Conservation (phyloP, 2,113 vertebrate species). For the Rhea pennata region DNA sequence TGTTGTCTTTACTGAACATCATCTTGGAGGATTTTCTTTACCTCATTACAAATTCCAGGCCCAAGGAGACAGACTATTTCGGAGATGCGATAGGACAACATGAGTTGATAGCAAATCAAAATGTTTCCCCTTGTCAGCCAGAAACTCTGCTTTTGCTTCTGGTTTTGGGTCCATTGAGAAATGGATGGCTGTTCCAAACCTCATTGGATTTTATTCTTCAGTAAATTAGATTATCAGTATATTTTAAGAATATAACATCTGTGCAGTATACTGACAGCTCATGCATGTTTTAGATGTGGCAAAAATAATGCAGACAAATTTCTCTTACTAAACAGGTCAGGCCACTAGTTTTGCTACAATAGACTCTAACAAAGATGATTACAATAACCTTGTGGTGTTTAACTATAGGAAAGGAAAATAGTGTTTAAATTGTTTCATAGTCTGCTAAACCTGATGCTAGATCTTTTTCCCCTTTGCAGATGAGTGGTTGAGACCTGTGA, state of each 20-base stretch:
- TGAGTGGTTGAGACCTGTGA: slow-evolving; percentile 95
- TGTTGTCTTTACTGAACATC: background rate
- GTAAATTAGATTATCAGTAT: background rate
- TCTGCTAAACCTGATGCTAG: background rate
- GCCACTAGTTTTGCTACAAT: accelerated
- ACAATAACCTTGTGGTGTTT: background rate
- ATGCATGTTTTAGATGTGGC: accelerated
- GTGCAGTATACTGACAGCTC: background rate
- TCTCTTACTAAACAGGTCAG: background rate
- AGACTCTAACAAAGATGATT: background rate
- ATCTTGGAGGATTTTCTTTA: background rate
- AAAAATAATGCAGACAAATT: background rate
- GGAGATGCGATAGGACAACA: background rate
- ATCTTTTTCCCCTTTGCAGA: slow-evolving; percentile 78
- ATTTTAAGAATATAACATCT: background rate
- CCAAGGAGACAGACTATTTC: background rate
- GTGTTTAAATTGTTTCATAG: background rate
- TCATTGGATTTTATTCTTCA: background rate
- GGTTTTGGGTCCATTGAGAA: background rate
- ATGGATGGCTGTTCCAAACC: background rate
- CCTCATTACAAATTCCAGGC: background rate
- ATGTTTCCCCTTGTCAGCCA: background rate
- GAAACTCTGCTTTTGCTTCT: background rate
- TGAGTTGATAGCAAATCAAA: background rate
- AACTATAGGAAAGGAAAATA: background rate